Evolutionary conservation across 2,888 invertebrate genomes (phyloP).

Genomic region (Eupithecia centaureata): DNA sequence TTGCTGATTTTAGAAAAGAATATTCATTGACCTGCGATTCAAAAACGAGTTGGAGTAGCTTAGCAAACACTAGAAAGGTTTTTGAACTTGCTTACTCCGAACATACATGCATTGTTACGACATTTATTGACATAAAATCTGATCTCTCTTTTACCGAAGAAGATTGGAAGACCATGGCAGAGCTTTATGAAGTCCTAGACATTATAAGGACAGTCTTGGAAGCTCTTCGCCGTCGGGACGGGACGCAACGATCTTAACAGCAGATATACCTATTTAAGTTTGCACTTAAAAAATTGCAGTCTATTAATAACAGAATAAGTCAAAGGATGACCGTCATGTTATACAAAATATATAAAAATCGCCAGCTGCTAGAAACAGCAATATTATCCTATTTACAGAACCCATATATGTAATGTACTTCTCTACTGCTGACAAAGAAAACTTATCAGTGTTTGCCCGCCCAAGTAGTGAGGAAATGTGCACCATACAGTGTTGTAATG

Average conservation of each 20-base stretch:
- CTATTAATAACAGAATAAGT: neutral
- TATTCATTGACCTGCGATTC: neutral
- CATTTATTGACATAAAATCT: neutral
- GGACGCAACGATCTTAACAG: conserved; percentile 2
- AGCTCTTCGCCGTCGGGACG: neutral
- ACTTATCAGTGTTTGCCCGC: neutral
- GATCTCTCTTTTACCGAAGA: conserved; percentile 28
- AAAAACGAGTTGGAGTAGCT: conserved; percentile 1
- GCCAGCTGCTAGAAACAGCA: neutral
- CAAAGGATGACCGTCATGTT: neutral
- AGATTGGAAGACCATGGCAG: conserved; percentile 5
- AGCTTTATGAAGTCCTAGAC: neutral
- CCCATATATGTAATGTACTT: neutral
- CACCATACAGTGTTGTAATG: too few species aligned
- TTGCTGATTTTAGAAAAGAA: neutral
- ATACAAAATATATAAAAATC: neutral
- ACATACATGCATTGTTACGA: neutral
- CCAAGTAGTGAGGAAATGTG: too few species aligned
- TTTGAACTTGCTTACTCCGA: conserved; percentile 6
- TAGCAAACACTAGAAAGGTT: conserved; percentile 3
- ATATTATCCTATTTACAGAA: conserved; percentile 2
- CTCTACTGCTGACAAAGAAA: neutral
- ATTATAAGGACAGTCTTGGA: conserved; percentile 8
- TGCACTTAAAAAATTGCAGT: neutral
- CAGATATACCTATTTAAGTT: conserved; percentile 1